Evolutionary conservation across 2,888 invertebrate species (phyloP).

Genomic region (Deroplatys truncata): DNA sequence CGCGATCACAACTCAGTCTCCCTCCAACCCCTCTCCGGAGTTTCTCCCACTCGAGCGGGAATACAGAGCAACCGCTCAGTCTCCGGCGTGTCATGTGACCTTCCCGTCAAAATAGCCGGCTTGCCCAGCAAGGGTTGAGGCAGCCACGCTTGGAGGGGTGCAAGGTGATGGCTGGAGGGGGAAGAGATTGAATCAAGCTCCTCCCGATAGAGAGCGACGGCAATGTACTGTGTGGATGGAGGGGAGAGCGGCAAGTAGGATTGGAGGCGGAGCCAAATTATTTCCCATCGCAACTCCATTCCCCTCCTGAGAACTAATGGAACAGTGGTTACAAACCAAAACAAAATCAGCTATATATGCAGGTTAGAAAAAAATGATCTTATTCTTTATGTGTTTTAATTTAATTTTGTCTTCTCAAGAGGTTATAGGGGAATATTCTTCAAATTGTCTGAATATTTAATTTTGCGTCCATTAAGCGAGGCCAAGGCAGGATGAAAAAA

Average conservation of each 20-base stretch:
- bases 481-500: too few relatives aligned
- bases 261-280: conserved; percentile 23
- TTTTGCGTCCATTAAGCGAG: too few relatives aligned
- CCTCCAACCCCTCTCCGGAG: conserved; percentile 26
- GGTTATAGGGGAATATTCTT: too few relatives aligned
- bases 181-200: background rate
- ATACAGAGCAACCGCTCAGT: conserved; percentile 30
- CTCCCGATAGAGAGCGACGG: background rate
- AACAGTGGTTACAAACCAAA: background rate
- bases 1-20: background rate
- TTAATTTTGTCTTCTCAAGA: background rate
- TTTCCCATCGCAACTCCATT: conserved; percentile 30
- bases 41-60: conserved; percentile 33
- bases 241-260: background rate
- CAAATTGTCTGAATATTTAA: too few relatives aligned
- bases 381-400: background rate
- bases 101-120: conserved; percentile 76
- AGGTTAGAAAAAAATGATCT: too few relatives aligned
- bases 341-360: background rate
- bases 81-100: conserved; percentile 55
- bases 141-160: background rate
- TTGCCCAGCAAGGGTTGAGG: conserved; percentile 36
- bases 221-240: background rate
- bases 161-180: background rate
- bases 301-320: background rate